Conservation (phyloP, 1,140 invertebrate genomes). For the Drosophila guanche region DNA sequence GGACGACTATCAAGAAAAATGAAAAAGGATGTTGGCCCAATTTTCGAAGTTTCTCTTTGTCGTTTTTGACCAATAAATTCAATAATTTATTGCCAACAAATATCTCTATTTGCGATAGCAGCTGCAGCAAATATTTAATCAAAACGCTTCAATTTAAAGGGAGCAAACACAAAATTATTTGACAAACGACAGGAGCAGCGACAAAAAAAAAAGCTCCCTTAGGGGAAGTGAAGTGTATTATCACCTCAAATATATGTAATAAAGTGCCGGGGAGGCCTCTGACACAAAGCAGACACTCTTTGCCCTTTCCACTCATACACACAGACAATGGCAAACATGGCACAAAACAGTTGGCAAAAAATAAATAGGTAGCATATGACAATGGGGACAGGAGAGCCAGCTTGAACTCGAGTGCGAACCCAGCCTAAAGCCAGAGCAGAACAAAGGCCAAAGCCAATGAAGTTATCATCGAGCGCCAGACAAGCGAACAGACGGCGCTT, state of each 20-base stretch:
- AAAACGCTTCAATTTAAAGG: conserved; percentile 52
- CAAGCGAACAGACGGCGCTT: conserved; percentile 48
- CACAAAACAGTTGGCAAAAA: conserved; percentile 12
- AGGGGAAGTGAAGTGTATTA: conserved; percentile 67
- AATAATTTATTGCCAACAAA: conserved; percentile 68
- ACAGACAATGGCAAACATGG: conserved; percentile 32
- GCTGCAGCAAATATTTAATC: conserved; percentile 74
- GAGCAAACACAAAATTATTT: conserved; percentile 44
- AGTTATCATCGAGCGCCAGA: conserved; percentile 72
- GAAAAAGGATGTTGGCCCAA: conserved; percentile 32
- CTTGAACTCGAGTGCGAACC: conserved; percentile 1
- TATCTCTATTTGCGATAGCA: conserved; percentile 65
- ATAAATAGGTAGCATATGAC: conserved; percentile 55
- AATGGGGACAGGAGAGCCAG: conserved; percentile 26
- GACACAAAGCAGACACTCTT: conserved; percentile 43
- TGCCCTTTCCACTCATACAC: conserved; percentile 18
- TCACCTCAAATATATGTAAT: conserved; percentile 81
- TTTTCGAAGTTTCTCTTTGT: conserved; percentile 15
- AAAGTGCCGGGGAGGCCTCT: conserved; percentile 62
- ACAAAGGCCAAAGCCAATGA: conserved; percentile 65
- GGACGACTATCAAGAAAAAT: conserved; percentile 69
- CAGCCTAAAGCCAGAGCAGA: conserved; percentile 11
- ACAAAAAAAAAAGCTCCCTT: conserved; percentile 21
- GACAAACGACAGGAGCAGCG: conserved; percentile 46
- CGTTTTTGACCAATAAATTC: conserved; percentile 57